phyloP scores from a whole-genome alignment of 2,113 vertebrate species.

The Albula glossodonta region DNA sequence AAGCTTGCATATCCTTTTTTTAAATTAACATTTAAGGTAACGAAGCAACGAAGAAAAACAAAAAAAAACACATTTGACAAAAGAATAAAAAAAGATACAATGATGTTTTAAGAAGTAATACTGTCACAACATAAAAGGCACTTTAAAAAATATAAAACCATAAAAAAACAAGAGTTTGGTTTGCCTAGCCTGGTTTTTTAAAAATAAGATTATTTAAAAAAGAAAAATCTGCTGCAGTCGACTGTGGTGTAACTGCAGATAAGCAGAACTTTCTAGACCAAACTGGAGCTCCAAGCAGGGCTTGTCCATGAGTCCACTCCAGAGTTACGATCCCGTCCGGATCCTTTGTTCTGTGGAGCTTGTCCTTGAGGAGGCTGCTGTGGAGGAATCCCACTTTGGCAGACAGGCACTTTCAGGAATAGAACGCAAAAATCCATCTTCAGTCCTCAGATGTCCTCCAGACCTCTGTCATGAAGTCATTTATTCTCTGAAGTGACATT shows the following conservation, averaged over 20 bases:
- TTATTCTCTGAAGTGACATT: not conserved
- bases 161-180: not conserved
- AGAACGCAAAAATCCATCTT: not conserved
- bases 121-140: constrained; percentile 26
- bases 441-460: not conserved
- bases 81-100: constrained; percentile 15
- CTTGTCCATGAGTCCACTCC: not conserved
- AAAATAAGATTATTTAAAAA: not conserved
- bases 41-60: not conserved
- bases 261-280: not conserved
- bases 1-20: constrained; percentile 12
- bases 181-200: constrained; percentile 2
- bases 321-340: not conserved
- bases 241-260: not conserved
- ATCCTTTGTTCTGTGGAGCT: not conserved
- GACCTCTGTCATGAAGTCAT: not conserved
- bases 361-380: not conserved
- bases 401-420: constrained; percentile 11
- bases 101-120: constrained; percentile 21
- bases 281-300: not conserved
- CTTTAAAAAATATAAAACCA: constrained; percentile 4
- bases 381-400: not conserved
- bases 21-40: constrained; percentile 13
- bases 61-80: constrained; percentile 14
- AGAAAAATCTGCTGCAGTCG: not conserved